Evolutionary conservation across 2,888 invertebrate species (phyloP).

Genomic region (Pristionchus arcanus): DNA sequence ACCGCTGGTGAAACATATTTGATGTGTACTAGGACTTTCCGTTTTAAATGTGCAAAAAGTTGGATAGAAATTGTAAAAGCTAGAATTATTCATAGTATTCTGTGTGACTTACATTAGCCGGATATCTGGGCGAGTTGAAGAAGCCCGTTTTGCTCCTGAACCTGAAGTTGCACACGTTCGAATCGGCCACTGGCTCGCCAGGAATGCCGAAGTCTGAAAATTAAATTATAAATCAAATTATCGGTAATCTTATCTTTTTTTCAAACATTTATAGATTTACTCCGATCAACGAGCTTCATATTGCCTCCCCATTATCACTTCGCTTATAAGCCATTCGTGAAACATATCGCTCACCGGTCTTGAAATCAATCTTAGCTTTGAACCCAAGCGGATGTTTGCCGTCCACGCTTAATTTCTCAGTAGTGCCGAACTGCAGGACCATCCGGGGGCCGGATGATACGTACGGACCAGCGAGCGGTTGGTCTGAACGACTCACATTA

Average conservation of each 20-base stretch:
- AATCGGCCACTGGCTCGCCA: conserved; percentile 80
- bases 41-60: no score
- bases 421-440: conserved; percentile 80
- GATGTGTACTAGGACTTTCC: no score
- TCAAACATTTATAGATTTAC: background rate
- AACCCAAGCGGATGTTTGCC: conserved; percentile 78
- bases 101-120: conserved; percentile 74
- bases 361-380: conserved; percentile 80
- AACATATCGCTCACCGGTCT: conserved; percentile 78
- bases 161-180: conserved; percentile 80
- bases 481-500: conserved; percentile 52
- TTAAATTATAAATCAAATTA: background rate
- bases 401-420: conserved; percentile 65
- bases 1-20: no score
- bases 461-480: conserved; percentile 70
- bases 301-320: background rate
- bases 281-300: background rate
- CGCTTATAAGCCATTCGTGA: background rate
- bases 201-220: conserved; percentile 81
- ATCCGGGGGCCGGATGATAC: conserved; percentile 74
- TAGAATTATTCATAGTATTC: background rate
- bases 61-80: background rate
- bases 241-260: background rate
- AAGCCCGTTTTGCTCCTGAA: conserved; percentile 78
- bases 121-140: conserved; percentile 81